Base-by-base conservation (phyloP, 1,140 invertebrate genomes). In the Brachionus rotundiformis region DNA sequence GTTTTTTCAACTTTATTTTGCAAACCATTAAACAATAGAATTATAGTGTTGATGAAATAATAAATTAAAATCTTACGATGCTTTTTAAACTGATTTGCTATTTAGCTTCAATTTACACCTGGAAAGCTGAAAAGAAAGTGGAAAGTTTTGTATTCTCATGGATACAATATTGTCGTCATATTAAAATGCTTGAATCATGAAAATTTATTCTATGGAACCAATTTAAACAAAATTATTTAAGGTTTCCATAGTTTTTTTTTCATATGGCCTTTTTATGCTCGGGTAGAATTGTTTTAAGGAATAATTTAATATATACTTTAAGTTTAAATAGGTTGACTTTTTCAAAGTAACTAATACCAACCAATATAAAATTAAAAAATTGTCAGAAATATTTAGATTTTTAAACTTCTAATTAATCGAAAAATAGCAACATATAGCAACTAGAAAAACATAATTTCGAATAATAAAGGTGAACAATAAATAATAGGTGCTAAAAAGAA, bases 331-430 rank as follows among this genome's bases (percentile, higher is more conserved):
- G 47, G 13, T 6, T 23, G 13, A 68, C 31, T 68, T 68, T 68
- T 68, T 68, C 23, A 16, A 68, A 36, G 63, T 68, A 68, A 68
- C 63, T 36, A 68, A 68, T 68, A 36, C 19, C 63, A 68, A 68
- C 63, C 11, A 68, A 36, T 33, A 63, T 63, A 68, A 39, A 68
- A 36, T 33, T 1, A 33, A 68, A 68, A 19, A 33, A 5, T 68
- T 68, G 36, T 39, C 1, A 68, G 63, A 63, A 63, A 29, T 36
- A 36, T 68, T 68, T 68, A 36, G 16, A 36, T 68, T 39, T 68
- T 33, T 1, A 36, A 68, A 68, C n/a, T 68, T 68, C 1, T 19
- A 19, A 19, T 33, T 68, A 19, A 68, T 68, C 33, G 63, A 36
- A 68, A 61, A 19, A 68, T 36, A 68, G 29, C 29, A 68, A 68